Percentiles rank a stretch among this genome's conserved stretches.
phyloP scores from a whole-genome alignment of 2,797 vertebrate genomes.

The Corythornis leucogaster region DNA sequence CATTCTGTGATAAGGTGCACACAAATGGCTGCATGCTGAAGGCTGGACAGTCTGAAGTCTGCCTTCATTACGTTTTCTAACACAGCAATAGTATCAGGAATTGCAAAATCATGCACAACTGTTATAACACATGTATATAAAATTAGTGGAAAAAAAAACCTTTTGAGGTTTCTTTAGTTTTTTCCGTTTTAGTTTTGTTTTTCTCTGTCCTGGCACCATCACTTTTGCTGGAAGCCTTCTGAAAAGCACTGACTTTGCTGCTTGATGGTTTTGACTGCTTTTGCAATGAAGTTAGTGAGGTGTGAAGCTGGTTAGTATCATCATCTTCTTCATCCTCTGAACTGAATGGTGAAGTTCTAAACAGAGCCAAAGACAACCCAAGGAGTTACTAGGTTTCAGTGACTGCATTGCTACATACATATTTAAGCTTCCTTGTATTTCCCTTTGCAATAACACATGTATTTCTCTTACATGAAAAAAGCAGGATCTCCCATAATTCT shows the following conservation, averaged over 20 bases:
- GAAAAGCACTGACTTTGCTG: neutral
- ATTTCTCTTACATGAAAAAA: neutral
- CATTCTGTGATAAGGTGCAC: neutral
- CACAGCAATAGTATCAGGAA: neutral
- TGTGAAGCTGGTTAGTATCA: conserved; percentile 23
- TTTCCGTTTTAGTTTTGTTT: conserved; percentile 36
- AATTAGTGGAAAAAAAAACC: conserved; percentile 22
- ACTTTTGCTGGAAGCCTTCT: conserved; percentile 46
- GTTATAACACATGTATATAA: neutral
- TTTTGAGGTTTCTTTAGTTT: conserved; percentile 51
- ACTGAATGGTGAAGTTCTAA: conserved; percentile 81
- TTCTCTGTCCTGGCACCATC: neutral
- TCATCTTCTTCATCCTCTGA: conserved; percentile 80
- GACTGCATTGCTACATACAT: rapidly evolving
- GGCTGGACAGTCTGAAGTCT: neutral
- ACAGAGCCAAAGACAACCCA: neutral
- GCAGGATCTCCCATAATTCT: neutral
- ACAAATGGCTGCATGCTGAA: neutral
- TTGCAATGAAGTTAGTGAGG: conserved; percentile 37
- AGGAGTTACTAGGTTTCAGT: neutral
- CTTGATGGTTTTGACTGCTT: neutral
- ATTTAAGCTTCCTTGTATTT: neutral
- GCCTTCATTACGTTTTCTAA: neutral
- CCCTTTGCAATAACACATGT: neutral
- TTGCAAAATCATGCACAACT: neutral